phyloP scores from a whole-genome alignment of 2,113 vertebrate genomes.

The Nansenia antarctica region DNA sequence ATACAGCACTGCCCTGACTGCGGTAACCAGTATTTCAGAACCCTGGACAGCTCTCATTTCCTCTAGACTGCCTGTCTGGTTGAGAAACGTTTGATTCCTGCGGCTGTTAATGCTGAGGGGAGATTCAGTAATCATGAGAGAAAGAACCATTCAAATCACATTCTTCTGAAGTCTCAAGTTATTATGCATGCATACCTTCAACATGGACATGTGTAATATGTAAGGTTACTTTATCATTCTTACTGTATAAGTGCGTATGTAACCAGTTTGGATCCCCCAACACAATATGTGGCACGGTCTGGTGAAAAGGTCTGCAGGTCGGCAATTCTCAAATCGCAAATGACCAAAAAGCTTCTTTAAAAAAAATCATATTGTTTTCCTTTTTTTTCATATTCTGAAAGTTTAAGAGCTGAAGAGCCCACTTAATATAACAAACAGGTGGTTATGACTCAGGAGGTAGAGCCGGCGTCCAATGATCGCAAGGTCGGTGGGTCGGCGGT shows the following conservation, averaged over 20 bases:
- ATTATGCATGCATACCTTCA: neutral
- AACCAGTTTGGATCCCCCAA: neutral
- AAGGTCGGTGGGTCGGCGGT: no score
- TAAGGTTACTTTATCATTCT: neutral
- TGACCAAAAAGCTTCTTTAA: no score
- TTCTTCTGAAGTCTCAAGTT: no score
- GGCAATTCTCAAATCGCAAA: no score
- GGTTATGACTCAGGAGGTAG: no score
- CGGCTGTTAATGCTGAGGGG: neutral
- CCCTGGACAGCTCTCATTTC: constrained; percentile 45
- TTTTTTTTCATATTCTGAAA: no score
- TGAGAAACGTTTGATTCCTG: neutral
- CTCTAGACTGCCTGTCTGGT: neutral
- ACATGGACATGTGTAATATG: neutral
- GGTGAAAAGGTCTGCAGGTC: no score
- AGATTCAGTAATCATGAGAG: neutral
- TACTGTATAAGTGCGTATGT: neutral
- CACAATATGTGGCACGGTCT: no score
- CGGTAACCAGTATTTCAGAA: constrained; percentile 40
- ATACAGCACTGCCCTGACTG: neutral
- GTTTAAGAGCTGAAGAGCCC: no score
- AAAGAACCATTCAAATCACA: neutral
- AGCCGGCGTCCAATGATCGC: no score
- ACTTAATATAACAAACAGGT: no score
- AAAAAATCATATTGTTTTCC: no score